Base-by-base conservation (phyloP, 23 tunicate genomes). In the Trididemnum clinides region DNA sequence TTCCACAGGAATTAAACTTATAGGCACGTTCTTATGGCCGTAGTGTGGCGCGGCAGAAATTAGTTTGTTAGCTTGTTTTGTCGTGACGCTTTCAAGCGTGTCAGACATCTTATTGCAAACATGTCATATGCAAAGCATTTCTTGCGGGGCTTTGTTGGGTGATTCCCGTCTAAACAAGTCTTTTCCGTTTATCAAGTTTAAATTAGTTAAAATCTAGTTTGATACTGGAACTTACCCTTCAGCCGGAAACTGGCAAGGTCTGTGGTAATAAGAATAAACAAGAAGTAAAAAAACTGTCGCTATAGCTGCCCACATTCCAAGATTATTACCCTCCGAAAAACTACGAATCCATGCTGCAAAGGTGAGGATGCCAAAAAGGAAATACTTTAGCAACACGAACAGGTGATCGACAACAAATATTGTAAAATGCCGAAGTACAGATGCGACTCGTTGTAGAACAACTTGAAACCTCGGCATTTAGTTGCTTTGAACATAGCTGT, bases 311-410 rank as follows among this genome's bases (percentile, higher is more conserved):
- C 66, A 59, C 22, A 59, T 19, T n/a, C 66, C 66, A n/a, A 59
- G 5, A n/a, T 28, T 59, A 3, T 25, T 10, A 59, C n/a, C n/a
- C n/a, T 59, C 66, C 20, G 75, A 69, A 69, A 69, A 69, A 69
- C 75, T 69, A 5, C 75, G 75, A 3, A 69, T 37, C 75, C 75
- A 69, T 3, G 75, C 75, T 5, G 75, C 75, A 69, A 69, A 69
- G 4, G 36, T 37, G 22, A 69, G 75, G 7, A 69, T 30, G 22
- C 10, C 36, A 23, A 69, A 28, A 33, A 69, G 31, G 18, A 69
- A 69, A 59, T 10, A 59, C 25, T 28, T 59, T n/a, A n/a, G 3
- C 25, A 12, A 5, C 20, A 59, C 21, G 25, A 59, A 59, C 25
- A 59, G 25, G 20, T 25, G 66, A n/a, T 59, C 22, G 20, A 59